Percentiles rank a stretch among this genome's conserved stretches.
Evolutionary conservation across 2,797 vertebrate genomes (phyloP).

Genomic region (Dermochelys coriacea): DNA sequence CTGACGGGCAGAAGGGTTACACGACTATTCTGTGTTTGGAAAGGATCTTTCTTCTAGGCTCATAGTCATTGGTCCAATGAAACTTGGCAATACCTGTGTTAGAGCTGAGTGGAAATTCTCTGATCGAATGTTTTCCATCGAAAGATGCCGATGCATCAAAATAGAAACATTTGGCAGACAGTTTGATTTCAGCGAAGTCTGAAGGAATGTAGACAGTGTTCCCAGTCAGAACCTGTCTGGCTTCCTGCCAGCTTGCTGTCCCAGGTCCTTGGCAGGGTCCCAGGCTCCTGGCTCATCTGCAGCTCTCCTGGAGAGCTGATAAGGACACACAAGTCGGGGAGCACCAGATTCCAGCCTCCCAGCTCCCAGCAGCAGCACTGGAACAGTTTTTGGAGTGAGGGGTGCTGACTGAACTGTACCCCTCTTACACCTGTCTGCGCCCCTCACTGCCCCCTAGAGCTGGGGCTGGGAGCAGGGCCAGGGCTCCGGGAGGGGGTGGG

Average conservation of each 20-base stretch:
- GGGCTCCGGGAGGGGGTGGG: too few relatives aligned
- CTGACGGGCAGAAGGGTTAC: too few relatives aligned
- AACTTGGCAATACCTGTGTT: background rate
- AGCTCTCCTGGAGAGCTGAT: background rate
- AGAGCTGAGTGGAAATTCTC: background rate
- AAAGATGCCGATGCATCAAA: background rate
- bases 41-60: background rate
- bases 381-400: too few relatives aligned
- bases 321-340: background rate
- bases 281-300: background rate
- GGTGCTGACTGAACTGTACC: too few relatives aligned
- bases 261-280: background rate
- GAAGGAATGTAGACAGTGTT: background rate
- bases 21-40: background rate
- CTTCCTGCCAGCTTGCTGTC: background rate
- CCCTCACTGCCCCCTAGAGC: too few relatives aligned
- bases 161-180: background rate
- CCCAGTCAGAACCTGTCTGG: rapidly evolving
- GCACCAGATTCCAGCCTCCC: background rate
- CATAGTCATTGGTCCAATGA: background rate
- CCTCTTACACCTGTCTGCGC: too few relatives aligned
- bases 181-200: background rate
- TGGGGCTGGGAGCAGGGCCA: too few relatives aligned
- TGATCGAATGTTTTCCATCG: background rate
- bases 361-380: too few relatives aligned